phyloP scores from a whole-genome alignment of 64 coral and sea anemone genomes.

The Pachyseris speciosa region DNA sequence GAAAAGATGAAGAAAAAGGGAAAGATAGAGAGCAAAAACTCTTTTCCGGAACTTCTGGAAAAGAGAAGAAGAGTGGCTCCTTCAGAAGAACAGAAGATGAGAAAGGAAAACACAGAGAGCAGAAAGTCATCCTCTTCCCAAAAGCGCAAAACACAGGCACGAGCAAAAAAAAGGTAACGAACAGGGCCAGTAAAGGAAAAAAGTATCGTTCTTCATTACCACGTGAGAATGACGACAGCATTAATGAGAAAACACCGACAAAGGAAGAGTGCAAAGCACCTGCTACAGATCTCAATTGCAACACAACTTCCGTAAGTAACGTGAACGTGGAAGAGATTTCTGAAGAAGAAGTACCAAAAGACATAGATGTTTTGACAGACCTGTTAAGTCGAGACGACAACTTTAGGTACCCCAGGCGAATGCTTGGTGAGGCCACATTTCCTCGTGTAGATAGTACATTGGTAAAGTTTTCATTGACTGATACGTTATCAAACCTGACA shows the following conservation, averaged over 20 bases:
- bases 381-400: neutral
- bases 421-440: neutral
- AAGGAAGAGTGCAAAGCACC: neutral
- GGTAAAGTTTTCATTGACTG: neutral
- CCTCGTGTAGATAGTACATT: neutral
- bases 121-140: neutral
- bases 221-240: neutral
- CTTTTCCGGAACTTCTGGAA: neutral
- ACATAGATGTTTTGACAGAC: neutral
- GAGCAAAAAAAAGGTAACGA: neutral
- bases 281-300: neutral
- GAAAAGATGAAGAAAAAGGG: neutral
- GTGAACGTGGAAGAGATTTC: neutral
- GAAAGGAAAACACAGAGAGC: neutral
- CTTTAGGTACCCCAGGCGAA: neutral
- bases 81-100: neutral
- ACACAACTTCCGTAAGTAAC: neutral
- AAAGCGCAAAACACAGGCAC: neutral
- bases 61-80: neutral
- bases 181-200: neutral
- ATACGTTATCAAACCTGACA: neutral
- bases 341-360: neutral
- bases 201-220: slow-evolving; percentile 25
- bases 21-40: neutral
- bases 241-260: neutral